A percentile compares a stretch with the other conserved stretches of the same genome.
Conservation (phyloP, 1,140 invertebrate species). For the Drosophila cardini region DNA sequence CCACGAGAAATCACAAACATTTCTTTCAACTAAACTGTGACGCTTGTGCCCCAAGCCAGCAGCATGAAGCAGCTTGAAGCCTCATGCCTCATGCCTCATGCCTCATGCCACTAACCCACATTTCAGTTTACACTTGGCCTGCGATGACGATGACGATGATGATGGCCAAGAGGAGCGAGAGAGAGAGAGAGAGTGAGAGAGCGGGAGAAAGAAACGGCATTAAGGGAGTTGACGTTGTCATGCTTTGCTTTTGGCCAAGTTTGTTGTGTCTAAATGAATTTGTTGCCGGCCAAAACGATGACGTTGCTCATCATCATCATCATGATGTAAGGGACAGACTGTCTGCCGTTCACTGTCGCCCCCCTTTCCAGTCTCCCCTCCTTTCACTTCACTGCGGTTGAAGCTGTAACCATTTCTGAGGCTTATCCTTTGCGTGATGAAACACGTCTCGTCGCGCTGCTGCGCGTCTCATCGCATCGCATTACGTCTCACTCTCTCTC, state of each 20-base stretch:
- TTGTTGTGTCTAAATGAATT: conserved; percentile 55
- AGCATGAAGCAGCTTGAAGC: background rate
- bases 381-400: background rate
- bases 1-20: conserved; percentile 75
- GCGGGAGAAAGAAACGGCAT: background rate
- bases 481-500: conserved; percentile 32
- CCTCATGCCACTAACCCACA: conserved; percentile 67
- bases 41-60: conserved; percentile 32
- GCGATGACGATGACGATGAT: conserved; percentile 18
- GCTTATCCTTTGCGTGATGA: conserved; percentile 44
- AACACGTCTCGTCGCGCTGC: conserved; percentile 16
- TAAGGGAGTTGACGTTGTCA: conserved; percentile 22
- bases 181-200: background rate
- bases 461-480: background rate
- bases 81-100: conserved; percentile 4
- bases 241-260: conserved; percentile 53
- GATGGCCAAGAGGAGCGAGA: background rate
- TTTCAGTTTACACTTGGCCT: conserved; percentile 54
- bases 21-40: conserved; percentile 62
- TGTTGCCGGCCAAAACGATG: conserved; percentile 47
- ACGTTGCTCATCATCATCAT: conserved; percentile 46
- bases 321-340: conserved; percentile 55
- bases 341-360: conserved; percentile 22
- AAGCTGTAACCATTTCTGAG: background rate
- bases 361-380: background rate